Base-by-base conservation (phyloP, 2,113 vertebrate genomes). In the Chamaea fasciata region DNA sequence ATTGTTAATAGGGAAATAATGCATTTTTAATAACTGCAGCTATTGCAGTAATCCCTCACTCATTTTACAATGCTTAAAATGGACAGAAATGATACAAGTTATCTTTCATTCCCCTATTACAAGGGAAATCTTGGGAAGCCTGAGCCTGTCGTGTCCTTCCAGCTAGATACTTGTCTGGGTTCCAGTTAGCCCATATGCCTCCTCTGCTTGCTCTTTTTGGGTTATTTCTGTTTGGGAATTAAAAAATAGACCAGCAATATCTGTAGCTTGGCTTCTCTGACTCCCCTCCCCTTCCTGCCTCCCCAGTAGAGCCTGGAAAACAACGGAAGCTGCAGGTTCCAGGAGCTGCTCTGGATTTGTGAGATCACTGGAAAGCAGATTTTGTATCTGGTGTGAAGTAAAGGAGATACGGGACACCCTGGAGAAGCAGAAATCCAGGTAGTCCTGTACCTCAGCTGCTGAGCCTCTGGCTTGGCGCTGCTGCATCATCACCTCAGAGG, bases 1-100 rank as follows among this genome's bases (percentile, higher is more conserved):
- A 96, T 88, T 78, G 89, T 93, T 96, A 84, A 92, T 95, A 87
- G 90, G 81, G 83, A 95, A 87, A 85, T 83, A 87, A 90, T 92
- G 87, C 84, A 83, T 92, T 97, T 97, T 96, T 94, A 95, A 90
- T 97, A 96, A 93, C 93, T 83, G 64, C 30, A 47, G 68, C 74
- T 65, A 68, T 90, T 73, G 56, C 85, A 87, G 90, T 52, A 90
- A 87, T 89, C 84, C 63, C 52, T 78, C 79, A 42, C 37, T 88
- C 93, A 50, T 94, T 79, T 88, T 53, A 44, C 62, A 52, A 21
- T 57, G 83, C 78, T 92, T 31, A 53, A 70, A 74, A 31, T 30
- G 90, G 73, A 59, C 77, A 47, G 44, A 31, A 57, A 59, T 67
- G 44, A 76, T 26, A 17, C 13, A 39, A 87, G 44, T 71, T 94